These are phyloP conservation scores for Sarcophaga subvicina DNA, from an alignment of 2,888 invertebrate genomes.

Conservation along the genomic window DNA sequence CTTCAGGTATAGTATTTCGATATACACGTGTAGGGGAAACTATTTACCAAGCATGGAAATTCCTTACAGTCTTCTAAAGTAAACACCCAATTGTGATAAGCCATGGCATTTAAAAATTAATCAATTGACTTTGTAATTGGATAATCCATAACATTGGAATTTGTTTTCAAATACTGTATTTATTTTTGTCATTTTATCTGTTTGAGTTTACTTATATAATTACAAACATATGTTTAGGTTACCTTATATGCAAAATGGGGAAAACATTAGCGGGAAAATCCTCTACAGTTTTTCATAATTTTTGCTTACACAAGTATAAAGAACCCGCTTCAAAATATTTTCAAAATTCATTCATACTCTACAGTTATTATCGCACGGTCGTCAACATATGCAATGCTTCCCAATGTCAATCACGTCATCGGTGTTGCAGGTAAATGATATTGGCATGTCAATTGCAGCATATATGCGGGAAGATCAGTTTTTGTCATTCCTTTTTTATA, in stretches of 20 bases:
- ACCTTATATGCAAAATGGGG: too few species aligned
- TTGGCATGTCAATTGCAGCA: neutral
- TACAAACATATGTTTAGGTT: too few species aligned
- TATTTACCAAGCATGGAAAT: neutral
- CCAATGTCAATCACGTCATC: neutral
- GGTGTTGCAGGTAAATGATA: neutral
- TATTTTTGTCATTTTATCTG: too few species aligned
- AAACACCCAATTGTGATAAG: neutral
- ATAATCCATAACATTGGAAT: slow-evolving; percentile 75
- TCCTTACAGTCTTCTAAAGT: neutral
- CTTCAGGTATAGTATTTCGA: slow-evolving; percentile 14
- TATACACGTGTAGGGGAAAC: slow-evolving; percentile 44
- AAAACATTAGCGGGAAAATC: slow-evolving; percentile 51
- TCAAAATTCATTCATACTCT: neutral
- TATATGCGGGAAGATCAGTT: slow-evolving; percentile 22
- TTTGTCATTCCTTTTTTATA: too few species aligned
- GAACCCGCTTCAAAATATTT: neutral
- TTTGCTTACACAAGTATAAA: slow-evolving; percentile 38
- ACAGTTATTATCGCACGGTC: slow-evolving; percentile 15
- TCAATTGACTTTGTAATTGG: slow-evolving; percentile 79
- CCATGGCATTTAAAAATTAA: slow-evolving; percentile 67
- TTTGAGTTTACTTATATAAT: too few species aligned
- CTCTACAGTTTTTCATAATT: slow-evolving; percentile 21
- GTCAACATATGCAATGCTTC: neutral
- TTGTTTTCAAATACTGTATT: slow-evolving; percentile 59